Base-by-base conservation (phyloP, 2,888 invertebrate species). In the Oasisia sp. region DNA sequence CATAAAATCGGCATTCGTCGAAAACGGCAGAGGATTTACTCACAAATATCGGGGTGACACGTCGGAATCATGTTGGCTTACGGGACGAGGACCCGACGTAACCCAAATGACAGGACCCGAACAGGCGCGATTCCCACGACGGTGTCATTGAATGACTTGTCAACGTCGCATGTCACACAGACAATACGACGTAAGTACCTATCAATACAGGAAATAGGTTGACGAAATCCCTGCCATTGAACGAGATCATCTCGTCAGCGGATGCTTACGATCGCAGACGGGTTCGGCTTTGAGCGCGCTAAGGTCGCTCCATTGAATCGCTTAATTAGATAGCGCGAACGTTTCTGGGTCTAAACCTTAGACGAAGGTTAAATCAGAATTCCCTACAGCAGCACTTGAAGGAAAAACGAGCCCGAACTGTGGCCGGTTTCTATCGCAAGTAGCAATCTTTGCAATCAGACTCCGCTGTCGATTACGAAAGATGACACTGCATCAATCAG, bases 401-500 rank as follows among this genome's bases (percentile, higher is more conserved):
- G 7, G 74, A 5, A 74, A 27, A 74, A n/a, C 74, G 19, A 7
- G 27, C 7, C 27, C 5, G n/a, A 74, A 19, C 74, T 74, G 27
- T 27, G 19, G 19, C 27, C 74, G 27, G 14, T 19, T 7, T 27
- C 7, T 19, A 74, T 74, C 27, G n/a, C 74, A 74, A 74, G 74
- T 74, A 74, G 27, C 74, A 74, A n/a, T 74, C 74, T 27, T 74
- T 27, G 27, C 14, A 74, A 74, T 74, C 74, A 74, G 74, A 50
- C 50, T 50, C 74, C 7, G 27, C 27, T n/a, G 74, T 19, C 74
- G 74, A 74, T 74, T 74, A n/a, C 74, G 27, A 74, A 74, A 74
- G 74, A 74, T 74, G 74, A 74, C 74, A 27, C 74, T 74, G 74
- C n/a, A 74, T 74, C 74, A 74, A 74, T 74, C 74, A 74, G 74